Base-by-base conservation (phyloP, 2,113 vertebrate genomes). In the Fulica atra region DNA sequence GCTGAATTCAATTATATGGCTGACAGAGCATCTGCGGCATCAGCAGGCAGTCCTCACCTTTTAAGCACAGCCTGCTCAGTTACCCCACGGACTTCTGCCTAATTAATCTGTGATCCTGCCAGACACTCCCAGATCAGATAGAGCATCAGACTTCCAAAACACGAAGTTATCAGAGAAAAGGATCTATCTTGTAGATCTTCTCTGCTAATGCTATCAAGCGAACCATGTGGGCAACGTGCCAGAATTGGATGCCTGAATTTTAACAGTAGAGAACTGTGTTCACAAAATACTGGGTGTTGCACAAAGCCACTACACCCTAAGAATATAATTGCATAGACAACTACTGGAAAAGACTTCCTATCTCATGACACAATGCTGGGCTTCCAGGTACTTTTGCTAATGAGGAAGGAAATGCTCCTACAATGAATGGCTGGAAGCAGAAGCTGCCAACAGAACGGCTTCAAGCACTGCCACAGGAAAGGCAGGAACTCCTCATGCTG, bases 381-480 rank as follows among this genome's bases (percentile, higher is more conserved):
- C 71, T 83, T 96, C 87, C 90, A 72, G 73, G 90, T 94, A 87
- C 93, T 96, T 63, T 77, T 65, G 56, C 73, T 93, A 76, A 86
- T 85, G 64, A 90, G 40, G 74, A 93, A 96, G 93, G 94, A 92
- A 59, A 81, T 25, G 57, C 65, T 91, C 69, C 66, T 31, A 25
- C 70, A 92, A 66, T 80, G 92, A 96, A 88, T 56, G 88, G 92
- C 86, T 94, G 96, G 96, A 97, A 97, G 72, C 91, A 87, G 74
- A 80, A 54, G 38, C 88, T 93, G 95, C 82, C 51, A 64, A 81
- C 50, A 72, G 79, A 88, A 92, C 6, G 63, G 96, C 88, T 97
- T 92, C 92, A 88, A 94, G 93, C 60, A 35, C 76, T 79, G 60
- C 60, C 81, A 68, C 90, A 80, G 92, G 95, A 95, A 95, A 92